Conservation (phyloP, 2,113 vertebrate genomes). For the Phaethon lepturus region DNA sequence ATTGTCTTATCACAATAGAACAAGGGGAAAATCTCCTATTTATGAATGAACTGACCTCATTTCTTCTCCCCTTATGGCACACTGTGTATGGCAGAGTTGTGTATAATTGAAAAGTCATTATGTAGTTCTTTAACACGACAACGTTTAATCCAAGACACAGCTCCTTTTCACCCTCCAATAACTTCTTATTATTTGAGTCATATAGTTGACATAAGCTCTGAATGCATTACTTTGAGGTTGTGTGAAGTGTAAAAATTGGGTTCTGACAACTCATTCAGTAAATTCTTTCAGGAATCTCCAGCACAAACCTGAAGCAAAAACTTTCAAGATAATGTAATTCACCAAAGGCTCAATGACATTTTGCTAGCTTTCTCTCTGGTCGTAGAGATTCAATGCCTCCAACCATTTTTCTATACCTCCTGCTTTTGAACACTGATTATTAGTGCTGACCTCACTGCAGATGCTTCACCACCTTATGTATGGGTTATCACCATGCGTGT, state of each 20-base stretch:
- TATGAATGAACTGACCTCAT: background rate
- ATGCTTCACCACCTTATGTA: background rate
- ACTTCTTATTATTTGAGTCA: background rate
- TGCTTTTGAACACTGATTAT: background rate
- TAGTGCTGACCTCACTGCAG: background rate
- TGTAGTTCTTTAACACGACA: background rate
- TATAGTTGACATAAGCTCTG: background rate
- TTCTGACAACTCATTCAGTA: background rate
- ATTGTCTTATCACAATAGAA: background rate
- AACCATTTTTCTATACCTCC: background rate
- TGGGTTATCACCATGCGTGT: background rate
- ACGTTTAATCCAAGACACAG: background rate
- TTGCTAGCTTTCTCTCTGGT: background rate
- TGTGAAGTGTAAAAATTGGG: background rate
- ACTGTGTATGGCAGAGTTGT: background rate
- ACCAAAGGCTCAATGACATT: background rate
- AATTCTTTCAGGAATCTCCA: background rate
- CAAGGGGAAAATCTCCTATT: constrained; percentile 8
- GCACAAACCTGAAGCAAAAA: background rate
- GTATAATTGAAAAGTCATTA: constrained; percentile 4
- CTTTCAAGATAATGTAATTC: background rate
- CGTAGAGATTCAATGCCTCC: background rate
- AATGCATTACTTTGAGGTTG: background rate
- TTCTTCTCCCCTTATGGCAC: background rate
- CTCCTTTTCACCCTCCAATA: background rate